A percentile compares a stretch with the other conserved stretches of the same genome.
These are phyloP conservation scores for Mythimna lalbum DNA, from an alignment of 2,888 invertebrate species.

Conservation along the genomic window DNA sequence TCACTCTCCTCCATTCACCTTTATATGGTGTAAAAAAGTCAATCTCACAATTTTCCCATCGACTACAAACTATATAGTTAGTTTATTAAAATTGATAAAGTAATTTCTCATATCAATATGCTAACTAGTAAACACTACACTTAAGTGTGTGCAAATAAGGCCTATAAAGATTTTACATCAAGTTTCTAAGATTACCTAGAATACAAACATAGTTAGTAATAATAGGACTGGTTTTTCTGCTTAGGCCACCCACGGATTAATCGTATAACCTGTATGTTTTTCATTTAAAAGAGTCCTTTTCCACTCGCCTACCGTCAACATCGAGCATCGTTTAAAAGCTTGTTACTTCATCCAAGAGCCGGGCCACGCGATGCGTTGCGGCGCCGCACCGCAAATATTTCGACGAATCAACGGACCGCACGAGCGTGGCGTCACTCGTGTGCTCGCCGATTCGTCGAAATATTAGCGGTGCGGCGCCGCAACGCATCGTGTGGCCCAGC, in stretches of 20 bases:
- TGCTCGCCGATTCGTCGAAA: too few species aligned
- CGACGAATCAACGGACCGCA: too few species aligned
- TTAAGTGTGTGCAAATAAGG: neutral
- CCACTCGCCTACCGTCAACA: too few species aligned
- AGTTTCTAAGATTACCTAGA: constrained; percentile 16
- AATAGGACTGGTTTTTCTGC: neutral
- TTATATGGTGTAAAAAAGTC: neutral
- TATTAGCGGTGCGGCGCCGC: too few species aligned
- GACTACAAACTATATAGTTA: neutral
- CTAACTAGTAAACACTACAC: constrained; percentile 6
- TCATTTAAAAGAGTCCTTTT: neutral
- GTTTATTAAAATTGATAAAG: constrained; percentile 26
- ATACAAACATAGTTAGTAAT: constrained; percentile 15
- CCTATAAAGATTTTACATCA: neutral
- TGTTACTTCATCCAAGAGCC: too few species aligned
- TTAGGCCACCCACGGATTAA: constrained; percentile 19
- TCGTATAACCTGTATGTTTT: neutral
- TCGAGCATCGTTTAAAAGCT: too few species aligned
- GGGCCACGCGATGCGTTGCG: too few species aligned
- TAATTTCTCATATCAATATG: constrained; percentile 24
- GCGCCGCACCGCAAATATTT: too few species aligned
- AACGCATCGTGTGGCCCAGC: too few species aligned
- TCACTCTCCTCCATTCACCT: neutral
- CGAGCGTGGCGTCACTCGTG: too few species aligned
- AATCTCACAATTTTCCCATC: neutral